phyloP scores from a whole-genome alignment of 2,888 invertebrate species.

The Drosophila prolongata region DNA sequence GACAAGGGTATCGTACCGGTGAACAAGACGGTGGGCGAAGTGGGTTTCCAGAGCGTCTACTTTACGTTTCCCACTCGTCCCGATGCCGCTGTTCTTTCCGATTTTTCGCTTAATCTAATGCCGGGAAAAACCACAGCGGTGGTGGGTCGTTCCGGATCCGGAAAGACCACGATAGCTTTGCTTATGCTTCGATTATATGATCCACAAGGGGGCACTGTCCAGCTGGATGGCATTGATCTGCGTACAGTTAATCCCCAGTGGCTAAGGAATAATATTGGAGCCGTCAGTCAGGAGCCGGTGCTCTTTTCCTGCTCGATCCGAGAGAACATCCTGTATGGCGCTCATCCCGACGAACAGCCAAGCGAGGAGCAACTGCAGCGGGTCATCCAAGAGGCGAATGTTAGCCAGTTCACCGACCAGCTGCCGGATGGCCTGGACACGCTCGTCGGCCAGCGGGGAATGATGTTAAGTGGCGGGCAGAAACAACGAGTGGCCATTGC shows the following conservation, averaged over 20 bases:
- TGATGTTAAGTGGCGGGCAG: constrained; percentile 96
- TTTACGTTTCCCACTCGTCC: constrained; percentile 90
- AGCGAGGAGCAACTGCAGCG: constrained; percentile 86
- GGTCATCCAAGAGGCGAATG: constrained; percentile 93
- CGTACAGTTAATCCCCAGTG: constrained; percentile 91
- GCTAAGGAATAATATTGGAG: constrained; percentile 94
- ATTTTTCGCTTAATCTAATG: constrained; percentile 88
- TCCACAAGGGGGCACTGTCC: constrained; percentile 89
- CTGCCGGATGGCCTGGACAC: constrained; percentile 91
- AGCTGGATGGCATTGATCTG: constrained; percentile 92
- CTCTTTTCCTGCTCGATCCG: constrained; percentile 95
- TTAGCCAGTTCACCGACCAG: constrained; percentile 90
- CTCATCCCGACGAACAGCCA: constrained; percentile 85
- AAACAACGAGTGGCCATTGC: constrained; percentile 97
- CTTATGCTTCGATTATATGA: constrained; percentile 94
- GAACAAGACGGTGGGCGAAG: constrained; percentile 86
- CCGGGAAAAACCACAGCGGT: constrained; percentile 91
- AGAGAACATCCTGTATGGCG: constrained; percentile 96
- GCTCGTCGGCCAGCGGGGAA: constrained; percentile 94
- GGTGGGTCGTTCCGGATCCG: constrained; percentile 96
- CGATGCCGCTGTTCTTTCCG: constrained; percentile 87
- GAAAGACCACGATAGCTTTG: constrained; percentile 96
- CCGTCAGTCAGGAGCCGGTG: constrained; percentile 94
- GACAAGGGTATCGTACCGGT: constrained; percentile 83
- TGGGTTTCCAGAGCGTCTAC: constrained; percentile 89